Evolutionary conservation across 1,140 invertebrate species (phyloP).

Genomic region (Euglossa dilemma): DNA sequence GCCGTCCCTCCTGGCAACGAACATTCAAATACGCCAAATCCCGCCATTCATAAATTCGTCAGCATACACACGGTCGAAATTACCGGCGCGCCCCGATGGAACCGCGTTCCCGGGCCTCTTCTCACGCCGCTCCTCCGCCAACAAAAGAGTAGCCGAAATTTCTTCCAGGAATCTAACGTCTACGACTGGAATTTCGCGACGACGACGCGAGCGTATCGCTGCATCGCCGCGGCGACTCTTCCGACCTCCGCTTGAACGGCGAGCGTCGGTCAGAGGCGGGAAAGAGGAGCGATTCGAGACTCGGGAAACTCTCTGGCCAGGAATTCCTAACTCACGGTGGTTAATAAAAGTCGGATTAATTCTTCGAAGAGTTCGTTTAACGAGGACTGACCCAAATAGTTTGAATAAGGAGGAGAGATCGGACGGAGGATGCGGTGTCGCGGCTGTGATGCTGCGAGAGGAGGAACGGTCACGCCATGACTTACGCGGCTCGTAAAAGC

Average conservation of each 20-base stretch:
- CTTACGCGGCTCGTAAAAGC: constrained; percentile 61
- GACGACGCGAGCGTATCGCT: too few species aligned
- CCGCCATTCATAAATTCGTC: constrained; percentile 72
- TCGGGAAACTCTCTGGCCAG: too few species aligned
- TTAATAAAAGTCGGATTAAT: background rate
- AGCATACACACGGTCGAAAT: constrained; percentile 61
- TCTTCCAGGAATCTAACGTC: too few species aligned
- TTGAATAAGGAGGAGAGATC: constrained; percentile 30
- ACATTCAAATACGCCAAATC: constrained; percentile 66
- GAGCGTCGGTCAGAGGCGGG: too few species aligned
- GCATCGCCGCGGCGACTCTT: too few species aligned
- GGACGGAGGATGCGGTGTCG: constrained; percentile 24
- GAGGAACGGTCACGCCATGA: constrained; percentile 54
- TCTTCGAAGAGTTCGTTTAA: background rate
- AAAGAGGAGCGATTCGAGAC: too few species aligned
- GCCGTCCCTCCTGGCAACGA: constrained; percentile 70
- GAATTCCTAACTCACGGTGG: too few species aligned
- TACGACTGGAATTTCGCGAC: too few species aligned
- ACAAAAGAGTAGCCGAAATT: background rate
- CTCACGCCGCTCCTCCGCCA: constrained; percentile 40
- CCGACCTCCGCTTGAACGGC: too few species aligned
- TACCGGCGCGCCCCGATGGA: constrained; percentile 39
- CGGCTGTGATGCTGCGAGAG: background rate
- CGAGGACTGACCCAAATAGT: constrained; percentile 28
- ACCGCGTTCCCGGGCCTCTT: constrained; percentile 22